Conservation (phyloP, 2,113 vertebrate species). For the Pantherophis guttatus region DNA sequence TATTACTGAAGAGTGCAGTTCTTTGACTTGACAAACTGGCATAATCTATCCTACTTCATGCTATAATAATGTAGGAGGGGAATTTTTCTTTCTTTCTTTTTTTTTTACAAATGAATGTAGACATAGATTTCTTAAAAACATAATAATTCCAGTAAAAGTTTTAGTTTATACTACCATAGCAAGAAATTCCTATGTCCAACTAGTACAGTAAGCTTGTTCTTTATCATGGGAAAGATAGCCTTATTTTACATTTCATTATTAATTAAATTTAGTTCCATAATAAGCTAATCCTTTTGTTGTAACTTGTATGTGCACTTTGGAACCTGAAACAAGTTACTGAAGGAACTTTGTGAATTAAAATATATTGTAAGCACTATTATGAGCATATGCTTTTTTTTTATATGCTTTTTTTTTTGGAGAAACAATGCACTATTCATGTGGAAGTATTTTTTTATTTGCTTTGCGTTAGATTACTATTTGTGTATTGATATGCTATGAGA, state of each 20-base stretch:
- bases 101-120: not conserved
- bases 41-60: not conserved
- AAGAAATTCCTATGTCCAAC: not conserved
- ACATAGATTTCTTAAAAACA: not conserved
- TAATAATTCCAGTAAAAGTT: not conserved
- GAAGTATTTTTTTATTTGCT: not conserved
- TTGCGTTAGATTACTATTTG: not conserved
- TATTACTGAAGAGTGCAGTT: not conserved
- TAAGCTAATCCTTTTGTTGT: not conserved
- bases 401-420: not conserved
- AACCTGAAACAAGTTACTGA: not conserved
- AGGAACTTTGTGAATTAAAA: not conserved
- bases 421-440: not conserved
- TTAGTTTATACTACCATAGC: not conserved
- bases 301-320: not conserved
- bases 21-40: not conserved
- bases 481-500: not conserved
- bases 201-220: constrained; percentile 17
- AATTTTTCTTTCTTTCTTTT: not conserved
- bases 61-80: not conserved
- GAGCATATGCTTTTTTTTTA: not conserved
- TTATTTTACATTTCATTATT: constrained; percentile 15
- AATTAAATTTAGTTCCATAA: not conserved
- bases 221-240: not conserved
- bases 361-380: not conserved